Percentiles rank a stretch among this genome's conserved stretches.
Evolutionary conservation across 2,797 vertebrate genomes (phyloP).

Genomic region (Typhlichthys eigenmanni): DNA sequence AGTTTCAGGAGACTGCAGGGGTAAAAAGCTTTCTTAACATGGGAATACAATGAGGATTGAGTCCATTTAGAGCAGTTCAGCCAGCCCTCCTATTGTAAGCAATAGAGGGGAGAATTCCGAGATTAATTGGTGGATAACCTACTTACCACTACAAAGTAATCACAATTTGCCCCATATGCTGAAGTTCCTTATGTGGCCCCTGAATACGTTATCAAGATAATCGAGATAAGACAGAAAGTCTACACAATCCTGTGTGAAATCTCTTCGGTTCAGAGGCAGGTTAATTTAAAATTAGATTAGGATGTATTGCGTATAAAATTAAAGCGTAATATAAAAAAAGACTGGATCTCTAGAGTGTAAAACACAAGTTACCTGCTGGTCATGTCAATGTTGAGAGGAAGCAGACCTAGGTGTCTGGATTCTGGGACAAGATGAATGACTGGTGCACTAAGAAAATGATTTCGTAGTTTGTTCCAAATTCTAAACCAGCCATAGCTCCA

Average conservation of each 20-base stretch:
- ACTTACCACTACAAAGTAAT: constrained; percentile 39
- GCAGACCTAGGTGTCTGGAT: constrained; percentile 66
- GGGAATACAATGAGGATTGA: constrained; percentile 16
- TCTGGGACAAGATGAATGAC: constrained; percentile 77
- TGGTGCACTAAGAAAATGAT: constrained; percentile 70
- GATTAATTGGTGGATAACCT: constrained; percentile 47
- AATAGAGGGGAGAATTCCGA: constrained; percentile 20
- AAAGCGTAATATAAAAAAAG: constrained; percentile 12
- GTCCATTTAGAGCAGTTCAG: constrained; percentile 6
- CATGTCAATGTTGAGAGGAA: constrained; percentile 72
- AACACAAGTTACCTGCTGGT: constrained; percentile 65
- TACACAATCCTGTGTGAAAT: constrained; percentile 41
- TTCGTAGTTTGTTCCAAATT: constrained; percentile 72
- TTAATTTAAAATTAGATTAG: constrained; percentile 49
- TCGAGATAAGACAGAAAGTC: constrained; percentile 26
- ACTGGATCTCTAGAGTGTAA: constrained; percentile 46
- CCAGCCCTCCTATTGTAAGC: constrained; percentile 11
- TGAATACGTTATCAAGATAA: constrained; percentile 46
- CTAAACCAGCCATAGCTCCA: constrained; percentile 59
- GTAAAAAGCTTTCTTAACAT: constrained; percentile 30
- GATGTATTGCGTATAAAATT: neutral
- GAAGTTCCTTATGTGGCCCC: constrained; percentile 47
- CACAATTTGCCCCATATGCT: constrained; percentile 46
- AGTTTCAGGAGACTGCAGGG: constrained; percentile 39
- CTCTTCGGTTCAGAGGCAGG: constrained; percentile 46